Evolutionary conservation across 2,113 vertebrate genomes (phyloP).

Genomic region (Peucedramus taeniatus): DNA sequence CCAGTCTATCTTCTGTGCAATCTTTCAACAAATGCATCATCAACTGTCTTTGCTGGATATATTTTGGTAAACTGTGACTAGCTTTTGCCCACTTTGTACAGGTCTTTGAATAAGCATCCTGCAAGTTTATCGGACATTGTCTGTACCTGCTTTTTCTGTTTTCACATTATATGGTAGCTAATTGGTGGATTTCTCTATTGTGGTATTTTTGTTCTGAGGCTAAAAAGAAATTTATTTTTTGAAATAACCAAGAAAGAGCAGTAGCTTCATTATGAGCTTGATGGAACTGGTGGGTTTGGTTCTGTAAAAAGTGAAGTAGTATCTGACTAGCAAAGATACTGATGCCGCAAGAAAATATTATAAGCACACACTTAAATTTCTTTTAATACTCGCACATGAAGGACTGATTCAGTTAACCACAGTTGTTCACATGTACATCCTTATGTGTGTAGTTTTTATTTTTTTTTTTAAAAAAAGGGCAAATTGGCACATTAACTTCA

Average conservation of each 20-base stretch:
- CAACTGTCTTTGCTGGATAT: background rate
- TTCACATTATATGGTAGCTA: background rate
- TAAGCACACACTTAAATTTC: background rate
- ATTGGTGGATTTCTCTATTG: background rate
- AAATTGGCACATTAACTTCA: background rate
- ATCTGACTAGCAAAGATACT: background rate
- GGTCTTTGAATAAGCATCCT: background rate
- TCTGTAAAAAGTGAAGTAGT: background rate
- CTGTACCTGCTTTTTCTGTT: background rate
- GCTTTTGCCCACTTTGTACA: background rate
- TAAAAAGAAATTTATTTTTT: background rate
- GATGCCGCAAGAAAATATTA: background rate
- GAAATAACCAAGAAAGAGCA: background rate
- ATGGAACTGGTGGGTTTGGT: background rate
- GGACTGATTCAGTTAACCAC: background rate
- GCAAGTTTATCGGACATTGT: background rate
- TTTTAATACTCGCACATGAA: background rate
- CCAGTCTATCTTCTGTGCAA: background rate
- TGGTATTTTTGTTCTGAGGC: background rate
- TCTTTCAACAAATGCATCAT: background rate
- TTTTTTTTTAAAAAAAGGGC: rapidly evolving
- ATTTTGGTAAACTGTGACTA: background rate
- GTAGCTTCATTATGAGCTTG: background rate
- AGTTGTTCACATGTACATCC: background rate
- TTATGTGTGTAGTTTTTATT: background rate